Conservation (phyloP, 2,888 invertebrate genomes). For the Steromphala cineraria region DNA sequence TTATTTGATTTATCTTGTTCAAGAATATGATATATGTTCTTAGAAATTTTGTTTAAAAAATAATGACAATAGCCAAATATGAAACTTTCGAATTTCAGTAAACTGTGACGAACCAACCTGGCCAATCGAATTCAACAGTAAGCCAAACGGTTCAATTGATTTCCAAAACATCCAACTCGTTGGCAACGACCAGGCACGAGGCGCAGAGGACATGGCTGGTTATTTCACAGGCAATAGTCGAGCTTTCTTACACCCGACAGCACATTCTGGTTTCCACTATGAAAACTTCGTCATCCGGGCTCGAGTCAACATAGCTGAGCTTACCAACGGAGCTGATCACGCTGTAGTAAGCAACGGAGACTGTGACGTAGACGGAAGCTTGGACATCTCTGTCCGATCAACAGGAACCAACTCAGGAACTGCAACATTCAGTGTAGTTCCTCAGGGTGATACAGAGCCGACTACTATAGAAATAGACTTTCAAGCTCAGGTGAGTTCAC, state of each 20-base stretch:
- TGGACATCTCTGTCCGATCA: conserved; percentile 34
- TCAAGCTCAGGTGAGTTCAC: too few species aligned
- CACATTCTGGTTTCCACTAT: conserved; percentile 39
- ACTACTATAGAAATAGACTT: not conserved
- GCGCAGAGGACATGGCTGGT: conserved; percentile 1
- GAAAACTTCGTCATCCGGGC: conserved; percentile 31
- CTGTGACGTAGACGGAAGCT: conserved; percentile 29
- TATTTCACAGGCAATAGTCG: conserved; percentile 26
- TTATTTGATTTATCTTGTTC: too few species aligned
- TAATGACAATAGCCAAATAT: too few species aligned
- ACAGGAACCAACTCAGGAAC: not conserved
- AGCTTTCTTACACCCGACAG: conserved; percentile 28
- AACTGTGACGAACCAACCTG: not conserved
- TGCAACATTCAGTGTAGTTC: conserved; percentile 32
- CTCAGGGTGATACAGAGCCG: not conserved
- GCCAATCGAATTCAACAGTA: not conserved
- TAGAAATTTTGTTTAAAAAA: too few species aligned
- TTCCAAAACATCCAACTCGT: not conserved
- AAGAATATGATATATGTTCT: too few species aligned
- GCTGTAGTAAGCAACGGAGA: conserved; percentile 40
- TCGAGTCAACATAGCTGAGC: conserved; percentile 11
- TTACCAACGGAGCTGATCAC: not conserved
- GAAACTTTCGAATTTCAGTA: not conserved
- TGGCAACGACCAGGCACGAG: not conserved
- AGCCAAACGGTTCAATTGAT: not conserved